Evolutionary conservation across 2,113 vertebrate species (phyloP).

Genomic region (Xenopus laevis): DNA sequence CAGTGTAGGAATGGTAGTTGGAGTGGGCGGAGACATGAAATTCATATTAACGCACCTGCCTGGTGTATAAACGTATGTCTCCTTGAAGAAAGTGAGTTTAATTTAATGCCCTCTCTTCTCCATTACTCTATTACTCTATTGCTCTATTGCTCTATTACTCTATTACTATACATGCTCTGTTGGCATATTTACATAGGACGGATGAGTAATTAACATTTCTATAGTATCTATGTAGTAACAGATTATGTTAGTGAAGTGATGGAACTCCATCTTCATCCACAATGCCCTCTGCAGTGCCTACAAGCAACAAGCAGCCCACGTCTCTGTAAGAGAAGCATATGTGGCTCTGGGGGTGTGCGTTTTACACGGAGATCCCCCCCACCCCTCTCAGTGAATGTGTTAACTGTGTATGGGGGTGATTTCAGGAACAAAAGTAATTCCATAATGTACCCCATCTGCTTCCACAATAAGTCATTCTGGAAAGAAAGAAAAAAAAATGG

Average conservation of each 20-base stretch:
- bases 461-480: slow-evolving; percentile 43
- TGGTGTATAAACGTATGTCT: slow-evolving; percentile 11
- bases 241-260: no score
- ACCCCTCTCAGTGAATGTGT: neutral
- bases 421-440: neutral
- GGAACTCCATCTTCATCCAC: slow-evolving; percentile 63
- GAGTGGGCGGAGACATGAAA: neutral
- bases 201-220: slow-evolving; percentile 62
- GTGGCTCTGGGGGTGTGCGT: slow-evolving; percentile 60
- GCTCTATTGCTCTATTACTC: no score
- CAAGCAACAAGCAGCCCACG: slow-evolving; percentile 53
- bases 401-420: neutral
- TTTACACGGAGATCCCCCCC: neutral
- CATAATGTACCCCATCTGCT: slow-evolving; percentile 46
- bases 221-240: slow-evolving; percentile 62
- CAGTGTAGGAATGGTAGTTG: neutral
- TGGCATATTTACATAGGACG: no score
- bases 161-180: no score
- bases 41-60: neutral
- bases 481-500: no score
- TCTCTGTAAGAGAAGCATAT: slow-evolving; percentile 72
- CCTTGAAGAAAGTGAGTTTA: slow-evolving; percentile 15
- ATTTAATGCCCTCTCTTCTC: slow-evolving; percentile 21
- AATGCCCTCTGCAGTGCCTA: slow-evolving; percentile 66
- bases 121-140: no score